Evolutionary conservation across 2,888 invertebrate genomes (phyloP), one percentile per base, ranked within the genome.

Genomic region (Escarpia spicata): DNA sequence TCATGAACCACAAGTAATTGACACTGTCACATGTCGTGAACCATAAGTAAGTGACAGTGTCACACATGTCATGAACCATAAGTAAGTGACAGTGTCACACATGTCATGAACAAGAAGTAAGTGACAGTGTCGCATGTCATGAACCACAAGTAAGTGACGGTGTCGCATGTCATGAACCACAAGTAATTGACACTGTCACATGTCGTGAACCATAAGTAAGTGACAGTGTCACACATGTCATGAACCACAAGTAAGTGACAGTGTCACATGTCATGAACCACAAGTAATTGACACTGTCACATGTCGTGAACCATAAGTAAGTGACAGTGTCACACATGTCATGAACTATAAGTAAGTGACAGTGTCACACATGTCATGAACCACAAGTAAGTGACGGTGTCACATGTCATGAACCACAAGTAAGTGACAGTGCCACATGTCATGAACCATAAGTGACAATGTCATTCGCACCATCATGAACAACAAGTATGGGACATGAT

Each of bases 1-100:
- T 75, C 75, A 75, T 75, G 75, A 75, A 60, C 60, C 60, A 60
- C 26, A 19, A 60, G 60, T 60, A 60, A 26, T 1, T 60, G 60
- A 26, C 19, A 19, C 19, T 60, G 60, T 60, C 60, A 26, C n/a
- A n/a, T n/a, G n/a, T n/a, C n/a, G n/a, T 99, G 99, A 98, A 98
- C 95, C 97, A 98, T 96, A 98, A 98, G 96, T 98, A 97, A 96
- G 97, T 95, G 31, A 91, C 90, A 90, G 52, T 92, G 2, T 52
- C 52, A 52, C 31, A 12, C 99, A 99, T 97, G 98, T 99, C 15
- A 99, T 99, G 99, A 98, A 98, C 95, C 97, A 98, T 96, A 98
- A 98, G 96, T 98, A 97, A 96, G 97, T 92, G 31, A 26, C 75
- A 75, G 97, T 92, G 31, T 75, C 75, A 75, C 19, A 44, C n/a